These are phyloP conservation scores for Pterostichus niger DNA, from an alignment of 2,888 invertebrate genomes.

Conservation along the genomic window DNA sequence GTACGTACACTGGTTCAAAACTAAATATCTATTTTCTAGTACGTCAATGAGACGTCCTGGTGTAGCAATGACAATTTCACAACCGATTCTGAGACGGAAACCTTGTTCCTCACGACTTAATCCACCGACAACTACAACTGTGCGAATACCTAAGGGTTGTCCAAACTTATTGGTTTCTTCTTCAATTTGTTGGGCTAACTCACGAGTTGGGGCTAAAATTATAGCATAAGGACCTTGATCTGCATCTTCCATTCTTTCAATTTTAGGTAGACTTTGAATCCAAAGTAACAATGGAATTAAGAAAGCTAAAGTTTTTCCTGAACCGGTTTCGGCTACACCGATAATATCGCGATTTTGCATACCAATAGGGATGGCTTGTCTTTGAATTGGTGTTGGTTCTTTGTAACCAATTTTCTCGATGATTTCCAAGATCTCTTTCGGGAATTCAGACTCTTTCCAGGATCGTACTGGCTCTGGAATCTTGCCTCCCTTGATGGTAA, in stretches of 20 bases:
- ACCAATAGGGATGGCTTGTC: conserved; percentile 99
- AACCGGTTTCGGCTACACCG: conserved; percentile 97
- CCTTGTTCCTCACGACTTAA: conserved; percentile 99
- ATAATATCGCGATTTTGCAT: conserved; percentile 97
- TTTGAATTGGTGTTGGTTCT: conserved; percentile 99
- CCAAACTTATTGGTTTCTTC: conserved; percentile 99
- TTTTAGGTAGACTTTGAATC: conserved; percentile 98
- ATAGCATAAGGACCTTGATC: conserved; percentile 99
- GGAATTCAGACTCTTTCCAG: conserved; percentile 97
- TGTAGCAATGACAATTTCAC: conserved; percentile 99
- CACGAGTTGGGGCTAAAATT: conserved; percentile 99
- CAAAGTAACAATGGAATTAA: conserved; percentile 97
- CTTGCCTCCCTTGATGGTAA: conserved; percentile 97
- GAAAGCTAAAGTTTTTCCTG: conserved; percentile 99
- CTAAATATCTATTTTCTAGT: conserved; percentile 97
- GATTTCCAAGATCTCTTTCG: conserved; percentile 94
- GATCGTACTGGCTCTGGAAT: conserved; percentile 97
- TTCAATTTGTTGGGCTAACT: conserved; percentile 99
- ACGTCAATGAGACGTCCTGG: conserved; percentile 99
- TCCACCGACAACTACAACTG: conserved; percentile 98
- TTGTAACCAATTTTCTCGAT: conserved; percentile 97
- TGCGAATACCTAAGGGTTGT: conserved; percentile 93
- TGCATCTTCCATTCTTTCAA: conserved; percentile 92
- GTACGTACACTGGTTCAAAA: conserved; percentile 98
- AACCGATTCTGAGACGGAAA: conserved; percentile 96